phyloP scores from a whole-genome alignment of 1,140 invertebrate genomes.

The Drosophila ananassae region DNA sequence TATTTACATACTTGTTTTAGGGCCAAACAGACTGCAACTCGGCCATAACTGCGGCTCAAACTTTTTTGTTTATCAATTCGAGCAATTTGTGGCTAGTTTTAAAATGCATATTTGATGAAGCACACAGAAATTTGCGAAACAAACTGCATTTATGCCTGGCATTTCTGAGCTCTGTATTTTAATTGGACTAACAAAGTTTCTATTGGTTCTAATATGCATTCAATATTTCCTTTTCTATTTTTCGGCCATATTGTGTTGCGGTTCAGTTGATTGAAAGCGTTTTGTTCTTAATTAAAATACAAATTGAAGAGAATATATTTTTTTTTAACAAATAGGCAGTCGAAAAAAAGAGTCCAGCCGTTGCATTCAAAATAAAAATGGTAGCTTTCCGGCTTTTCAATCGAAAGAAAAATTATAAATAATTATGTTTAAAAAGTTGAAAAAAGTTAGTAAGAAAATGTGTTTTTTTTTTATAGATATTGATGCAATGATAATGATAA shows the following conservation, averaged over 20 bases:
- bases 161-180: constrained; percentile 6
- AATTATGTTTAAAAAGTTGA: no score
- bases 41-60: constrained; percentile 11
- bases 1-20: constrained; percentile 39
- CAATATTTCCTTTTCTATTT: not conserved
- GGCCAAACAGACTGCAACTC: not conserved
- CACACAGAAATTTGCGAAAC: not conserved
- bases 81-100: constrained; percentile 24
- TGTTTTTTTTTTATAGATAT: no score
- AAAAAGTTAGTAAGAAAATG: no score
- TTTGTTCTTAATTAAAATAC: not conserved
- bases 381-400: no score
- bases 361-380: no score
- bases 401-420: no score
- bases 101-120: constrained; percentile 19
- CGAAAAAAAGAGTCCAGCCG: no score
- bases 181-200: constrained; percentile 12
- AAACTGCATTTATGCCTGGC: not conserved
- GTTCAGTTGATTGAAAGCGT: not conserved
- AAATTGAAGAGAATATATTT: not conserved
- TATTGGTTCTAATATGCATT: constrained; percentile 12
- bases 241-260: not conserved
- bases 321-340: no score
- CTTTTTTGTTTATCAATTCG: constrained; percentile 15
- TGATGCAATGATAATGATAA: no score